A percentile compares a stretch with the other conserved stretches of the same genome.
Conservation (phyloP, 2,888 invertebrate genomes). For the Dermolepida albohirtum region DNA sequence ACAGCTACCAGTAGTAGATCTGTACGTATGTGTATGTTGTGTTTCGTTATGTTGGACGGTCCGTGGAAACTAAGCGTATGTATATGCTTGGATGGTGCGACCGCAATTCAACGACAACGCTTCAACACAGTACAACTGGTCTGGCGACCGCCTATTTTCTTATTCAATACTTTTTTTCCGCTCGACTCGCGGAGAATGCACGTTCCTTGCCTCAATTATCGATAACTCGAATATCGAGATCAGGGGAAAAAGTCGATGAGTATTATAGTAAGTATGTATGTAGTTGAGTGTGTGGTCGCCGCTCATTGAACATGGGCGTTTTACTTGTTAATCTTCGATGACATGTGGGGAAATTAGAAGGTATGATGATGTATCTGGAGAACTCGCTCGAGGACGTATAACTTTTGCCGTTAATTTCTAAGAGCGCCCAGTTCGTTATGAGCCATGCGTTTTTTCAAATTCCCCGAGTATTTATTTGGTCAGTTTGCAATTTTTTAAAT, state of each 20-base stretch:
- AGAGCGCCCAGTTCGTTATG: constrained; percentile 22
- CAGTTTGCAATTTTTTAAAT: no score
- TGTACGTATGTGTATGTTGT: constrained; percentile 3
- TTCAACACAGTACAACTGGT: constrained; percentile 21
- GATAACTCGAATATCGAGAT: constrained; percentile 13
- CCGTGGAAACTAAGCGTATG: background rate
- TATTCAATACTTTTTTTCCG: constrained; percentile 27
- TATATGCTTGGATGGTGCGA: constrained; percentile 8
- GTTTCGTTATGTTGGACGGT: background rate
- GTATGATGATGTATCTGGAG: constrained; percentile 14
- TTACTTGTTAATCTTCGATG: constrained; percentile 26
- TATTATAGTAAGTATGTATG: constrained; percentile 10
- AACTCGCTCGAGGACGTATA: constrained; percentile 11
- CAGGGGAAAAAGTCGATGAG: constrained; percentile 27
- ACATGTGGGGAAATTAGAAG: constrained; percentile 36
- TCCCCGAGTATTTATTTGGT: background rate
- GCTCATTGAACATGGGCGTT: constrained; percentile 3
- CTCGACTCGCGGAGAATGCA: constrained; percentile 9
- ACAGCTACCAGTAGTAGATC: background rate
- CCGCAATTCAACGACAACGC: constrained; percentile 12
- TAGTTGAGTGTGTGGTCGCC: constrained; percentile 20
- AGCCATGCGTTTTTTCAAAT: background rate
- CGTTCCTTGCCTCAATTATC: constrained; percentile 16
- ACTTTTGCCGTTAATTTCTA: constrained; percentile 18
- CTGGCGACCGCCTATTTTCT: constrained; percentile 31